Evolutionary conservation across 1,140 invertebrate genomes (phyloP).

Genomic region (Apis laboriosa): DNA sequence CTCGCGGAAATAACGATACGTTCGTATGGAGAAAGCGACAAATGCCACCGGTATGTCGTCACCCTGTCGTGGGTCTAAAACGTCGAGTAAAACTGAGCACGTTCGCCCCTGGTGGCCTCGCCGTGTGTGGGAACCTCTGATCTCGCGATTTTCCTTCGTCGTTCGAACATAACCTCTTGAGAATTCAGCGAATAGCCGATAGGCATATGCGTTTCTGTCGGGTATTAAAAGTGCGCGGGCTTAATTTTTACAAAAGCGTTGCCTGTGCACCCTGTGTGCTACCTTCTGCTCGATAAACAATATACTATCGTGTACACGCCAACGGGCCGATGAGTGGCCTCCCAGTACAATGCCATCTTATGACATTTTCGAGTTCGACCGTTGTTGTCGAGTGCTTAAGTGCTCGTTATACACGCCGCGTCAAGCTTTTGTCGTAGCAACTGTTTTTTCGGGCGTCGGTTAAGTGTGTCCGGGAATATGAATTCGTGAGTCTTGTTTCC

Average conservation of each 20-base stretch:
- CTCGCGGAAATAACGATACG: conserved; percentile 76
- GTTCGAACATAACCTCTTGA: conserved; percentile 41
- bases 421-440: conserved; percentile 61
- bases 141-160: conserved; percentile 45
- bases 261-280: conserved; percentile 49
- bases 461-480: conserved; percentile 20
- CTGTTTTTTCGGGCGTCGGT: conserved; percentile 62
- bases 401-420: conserved; percentile 71
- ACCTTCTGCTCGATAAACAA: conserved; percentile 76
- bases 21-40: conserved; percentile 54
- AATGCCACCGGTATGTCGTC: conserved; percentile 41
- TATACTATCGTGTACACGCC: conserved; percentile 79
- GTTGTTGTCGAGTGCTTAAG: conserved; percentile 70
- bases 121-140: conserved; percentile 72
- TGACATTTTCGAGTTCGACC: conserved; percentile 77
- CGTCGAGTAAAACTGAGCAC: not conserved
- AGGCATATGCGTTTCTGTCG: conserved; percentile 48
- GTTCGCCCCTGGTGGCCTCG: conserved; percentile 68
- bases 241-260: conserved; percentile 67
- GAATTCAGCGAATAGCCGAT: conserved; percentile 50
- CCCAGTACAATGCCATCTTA: conserved; percentile 75
- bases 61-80: conserved; percentile 37
- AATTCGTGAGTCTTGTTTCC: not conserved
- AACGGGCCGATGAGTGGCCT: conserved; percentile 75
- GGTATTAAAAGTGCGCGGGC: conserved; percentile 24